Evolutionary conservation across 2,113 vertebrate species (phyloP).

Genomic region (Poecilia latipinna): DNA sequence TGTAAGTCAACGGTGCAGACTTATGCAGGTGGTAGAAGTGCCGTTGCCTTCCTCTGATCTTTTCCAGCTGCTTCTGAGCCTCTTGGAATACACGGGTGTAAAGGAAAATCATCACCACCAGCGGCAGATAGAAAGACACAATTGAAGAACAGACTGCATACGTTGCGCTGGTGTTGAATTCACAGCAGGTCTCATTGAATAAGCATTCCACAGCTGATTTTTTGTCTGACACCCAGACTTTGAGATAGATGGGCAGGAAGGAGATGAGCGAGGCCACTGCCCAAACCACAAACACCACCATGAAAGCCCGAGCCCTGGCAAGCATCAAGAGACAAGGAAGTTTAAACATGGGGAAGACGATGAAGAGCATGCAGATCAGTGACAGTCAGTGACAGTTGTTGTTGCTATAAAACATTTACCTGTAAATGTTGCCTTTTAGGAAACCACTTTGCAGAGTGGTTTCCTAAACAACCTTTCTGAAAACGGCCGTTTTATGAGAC

Average conservation of each 20-base stretch:
- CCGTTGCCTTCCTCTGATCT: conserved; percentile 89
- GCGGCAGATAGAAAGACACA: conserved; percentile 94
- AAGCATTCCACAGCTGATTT: conserved; percentile 73
- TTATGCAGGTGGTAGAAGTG: conserved; percentile 84
- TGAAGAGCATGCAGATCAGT: background rate
- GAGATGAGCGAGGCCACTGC: conserved; percentile 92
- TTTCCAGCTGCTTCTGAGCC: conserved; percentile 91
- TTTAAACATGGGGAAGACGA: background rate
- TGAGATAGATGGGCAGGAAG: conserved; percentile 93
- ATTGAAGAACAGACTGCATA: conserved; percentile 94
- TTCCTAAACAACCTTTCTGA: background rate
- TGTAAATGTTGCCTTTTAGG: background rate
- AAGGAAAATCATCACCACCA: conserved; percentile 94
- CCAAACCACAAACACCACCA: conserved; percentile 90
- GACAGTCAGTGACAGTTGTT: background rate
- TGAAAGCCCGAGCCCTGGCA: conserved; percentile 76
- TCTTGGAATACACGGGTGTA: conserved; percentile 93
- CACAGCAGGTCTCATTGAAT: conserved; percentile 82
- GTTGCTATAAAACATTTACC: background rate
- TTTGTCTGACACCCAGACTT: conserved; percentile 83
- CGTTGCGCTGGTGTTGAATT: conserved; percentile 89
- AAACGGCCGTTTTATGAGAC: background rate
- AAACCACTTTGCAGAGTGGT: background rate
- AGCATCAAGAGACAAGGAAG: conserved; percentile 11
- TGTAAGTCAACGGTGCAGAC: conserved; percentile 48